A percentile compares a stretch with the other conserved stretches of the same genome.
Evolutionary conservation across 1,140 invertebrate genomes (phyloP).

Genomic region (Heliconius hermathena): DNA sequence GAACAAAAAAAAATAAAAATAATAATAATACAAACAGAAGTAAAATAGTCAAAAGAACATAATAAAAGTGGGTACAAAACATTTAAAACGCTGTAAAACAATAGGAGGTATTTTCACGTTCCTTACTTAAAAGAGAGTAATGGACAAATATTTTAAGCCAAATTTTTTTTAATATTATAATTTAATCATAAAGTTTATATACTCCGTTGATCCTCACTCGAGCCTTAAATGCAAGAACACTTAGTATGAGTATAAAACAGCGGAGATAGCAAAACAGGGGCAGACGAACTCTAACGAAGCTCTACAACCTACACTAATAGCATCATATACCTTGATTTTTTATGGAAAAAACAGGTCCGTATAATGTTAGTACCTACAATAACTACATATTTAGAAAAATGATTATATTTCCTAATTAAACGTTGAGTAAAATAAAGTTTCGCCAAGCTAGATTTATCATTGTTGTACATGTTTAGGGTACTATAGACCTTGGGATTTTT

Average conservation of each 20-base stretch:
- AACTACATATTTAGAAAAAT: too few species aligned
- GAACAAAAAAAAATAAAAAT: too few species aligned
- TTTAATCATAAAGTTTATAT: neutral
- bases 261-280: neutral
- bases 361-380: too few species aligned
- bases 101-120: neutral
- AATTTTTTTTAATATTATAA: neutral
- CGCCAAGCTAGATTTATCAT: too few species aligned
- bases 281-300: neutral
- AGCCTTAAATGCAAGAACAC: neutral
- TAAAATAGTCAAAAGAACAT: neutral
- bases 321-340: neutral
- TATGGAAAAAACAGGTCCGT: neutral
- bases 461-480: too few species aligned
- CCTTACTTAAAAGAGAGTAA: neutral
- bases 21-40: neutral
- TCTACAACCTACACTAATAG: constrained; percentile 6
- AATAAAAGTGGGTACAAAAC: neutral
- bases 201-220: neutral
- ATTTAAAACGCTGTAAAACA: neutral
- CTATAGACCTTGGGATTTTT: too few species aligned
- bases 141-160: neutral
- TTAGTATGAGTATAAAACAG: neutral
- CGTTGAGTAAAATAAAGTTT: too few species aligned
- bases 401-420: too few species aligned